phyloP scores from a whole-genome alignment of 2,888 invertebrate species.

The Acutogordius australiensis region DNA sequence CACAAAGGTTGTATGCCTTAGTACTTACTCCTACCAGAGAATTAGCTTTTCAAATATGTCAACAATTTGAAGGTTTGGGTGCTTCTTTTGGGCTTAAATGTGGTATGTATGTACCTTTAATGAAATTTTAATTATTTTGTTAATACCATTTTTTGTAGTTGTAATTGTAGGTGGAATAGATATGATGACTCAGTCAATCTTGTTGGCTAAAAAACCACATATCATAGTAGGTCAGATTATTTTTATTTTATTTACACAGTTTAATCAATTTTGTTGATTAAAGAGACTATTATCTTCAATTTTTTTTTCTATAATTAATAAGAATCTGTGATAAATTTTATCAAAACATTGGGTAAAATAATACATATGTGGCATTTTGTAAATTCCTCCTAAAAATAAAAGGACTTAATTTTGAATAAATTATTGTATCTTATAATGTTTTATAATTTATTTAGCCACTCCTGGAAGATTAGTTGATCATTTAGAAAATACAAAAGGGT shows the following conservation, averaged over 20 bases:
- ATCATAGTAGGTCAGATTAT: constrained; percentile 42
- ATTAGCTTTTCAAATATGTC: constrained; percentile 83
- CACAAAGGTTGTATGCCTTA: constrained; percentile 69
- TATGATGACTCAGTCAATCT: constrained; percentile 68
- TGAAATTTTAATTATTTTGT: neutral
- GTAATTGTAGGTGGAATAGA: constrained; percentile 97
- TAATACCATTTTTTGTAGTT: constrained; percentile 26
- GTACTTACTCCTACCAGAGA: constrained; percentile 84
- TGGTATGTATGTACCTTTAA: constrained; percentile 21
- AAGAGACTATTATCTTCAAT: neutral
- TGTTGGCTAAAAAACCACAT: constrained; percentile 76
- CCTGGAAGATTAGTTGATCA: constrained; percentile 83
- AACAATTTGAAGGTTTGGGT: constrained; percentile 81
- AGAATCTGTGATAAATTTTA: too few relatives aligned
- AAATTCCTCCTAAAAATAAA: too few relatives aligned
- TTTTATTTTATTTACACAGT: neutral
- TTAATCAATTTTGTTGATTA: too few relatives aligned
- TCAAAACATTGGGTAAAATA: too few relatives aligned
- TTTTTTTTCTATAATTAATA: neutral
- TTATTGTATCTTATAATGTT: too few relatives aligned
- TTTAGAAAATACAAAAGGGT: constrained; percentile 86
- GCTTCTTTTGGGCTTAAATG: constrained; percentile 66
- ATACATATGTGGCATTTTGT: too few relatives aligned
- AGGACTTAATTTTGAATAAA: too few relatives aligned
- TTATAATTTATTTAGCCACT: too few relatives aligned